phyloP scores from a whole-genome alignment of 1,140 invertebrate genomes.

The Caenorhabditis inopinata region DNA sequence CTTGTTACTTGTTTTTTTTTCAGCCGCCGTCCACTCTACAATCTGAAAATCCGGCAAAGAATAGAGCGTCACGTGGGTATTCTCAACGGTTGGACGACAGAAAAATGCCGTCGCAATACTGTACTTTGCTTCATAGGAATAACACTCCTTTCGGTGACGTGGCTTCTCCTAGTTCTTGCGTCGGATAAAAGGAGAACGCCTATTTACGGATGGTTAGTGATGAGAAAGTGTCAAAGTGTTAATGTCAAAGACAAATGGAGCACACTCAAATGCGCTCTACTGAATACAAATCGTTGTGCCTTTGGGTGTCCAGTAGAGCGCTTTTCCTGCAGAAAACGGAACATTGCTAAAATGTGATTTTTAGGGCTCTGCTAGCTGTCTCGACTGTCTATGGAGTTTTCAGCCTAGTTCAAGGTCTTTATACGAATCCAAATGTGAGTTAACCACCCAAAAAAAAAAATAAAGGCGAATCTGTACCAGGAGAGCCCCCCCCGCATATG shows the following conservation, averaged over 20 bases:
- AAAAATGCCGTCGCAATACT: constrained; percentile 8
- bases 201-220: background rate
- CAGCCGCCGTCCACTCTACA: background rate
- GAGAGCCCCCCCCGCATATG: too few species aligned
- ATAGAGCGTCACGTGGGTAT: background rate
- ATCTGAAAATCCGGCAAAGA: constrained; percentile 13
- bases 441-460: too few species aligned
- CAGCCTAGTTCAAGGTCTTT: background rate
- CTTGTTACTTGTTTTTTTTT: too few species aligned
- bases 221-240: too few species aligned
- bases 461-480: too few species aligned
- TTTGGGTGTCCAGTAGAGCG: too few species aligned
- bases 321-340: too few species aligned
- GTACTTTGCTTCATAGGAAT: constrained; percentile 1
- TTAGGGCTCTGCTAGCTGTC: background rate
- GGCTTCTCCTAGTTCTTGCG: background rate
- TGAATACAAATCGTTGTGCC: too few species aligned
- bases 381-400: background rate
- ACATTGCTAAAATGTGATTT: background rate
- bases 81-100: background rate
- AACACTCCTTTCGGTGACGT: background rate
- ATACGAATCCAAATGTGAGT: constrained; percentile 5
- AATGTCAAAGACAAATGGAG: too few species aligned
- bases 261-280: too few species aligned
- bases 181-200: background rate